Percentiles rank a stretch among this genome's conserved stretches.
Conservation (phyloP, 2,797 vertebrate species). For the Enteromius viviparus region DNA sequence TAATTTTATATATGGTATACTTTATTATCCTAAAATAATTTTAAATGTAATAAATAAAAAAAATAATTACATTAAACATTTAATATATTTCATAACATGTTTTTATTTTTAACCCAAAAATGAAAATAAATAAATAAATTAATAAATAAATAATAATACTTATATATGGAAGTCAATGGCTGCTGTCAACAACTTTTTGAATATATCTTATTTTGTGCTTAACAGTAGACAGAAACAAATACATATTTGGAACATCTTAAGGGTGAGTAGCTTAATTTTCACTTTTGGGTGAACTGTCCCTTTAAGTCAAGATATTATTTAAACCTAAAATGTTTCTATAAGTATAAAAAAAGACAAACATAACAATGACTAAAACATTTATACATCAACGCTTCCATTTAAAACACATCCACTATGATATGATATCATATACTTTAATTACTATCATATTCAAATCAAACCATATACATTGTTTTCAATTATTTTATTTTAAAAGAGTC, state of each 20-base stretch:
- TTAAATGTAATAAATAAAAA: not conserved
- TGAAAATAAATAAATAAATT: too few relatives aligned
- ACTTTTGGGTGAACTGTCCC: too few relatives aligned
- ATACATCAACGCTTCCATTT: not conserved
- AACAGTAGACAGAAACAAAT: too few relatives aligned
- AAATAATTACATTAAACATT: not conserved
- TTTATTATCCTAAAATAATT: not conserved
- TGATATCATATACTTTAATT: not conserved
- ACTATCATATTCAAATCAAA: not conserved
- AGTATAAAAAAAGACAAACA: not conserved
- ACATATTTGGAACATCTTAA: too few relatives aligned
- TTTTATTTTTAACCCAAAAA: too few relatives aligned
- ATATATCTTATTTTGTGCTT: too few relatives aligned
- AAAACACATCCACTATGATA: not conserved
- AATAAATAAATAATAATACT: too few relatives aligned
- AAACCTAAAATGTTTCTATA: not conserved
- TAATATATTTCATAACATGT: not conserved
- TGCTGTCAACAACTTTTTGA: too few relatives aligned
- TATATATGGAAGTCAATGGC: too few relatives aligned
- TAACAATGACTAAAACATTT: not conserved
- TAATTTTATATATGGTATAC: not conserved
- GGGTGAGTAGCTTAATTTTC: too few relatives aligned
- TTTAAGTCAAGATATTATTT: not conserved
- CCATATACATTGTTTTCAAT: too few relatives aligned
- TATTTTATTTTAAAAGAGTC: not conserved